Evolutionary conservation across 2,113 vertebrate genomes (phyloP).

Genomic region (Hippoglossus stenolepis): DNA sequence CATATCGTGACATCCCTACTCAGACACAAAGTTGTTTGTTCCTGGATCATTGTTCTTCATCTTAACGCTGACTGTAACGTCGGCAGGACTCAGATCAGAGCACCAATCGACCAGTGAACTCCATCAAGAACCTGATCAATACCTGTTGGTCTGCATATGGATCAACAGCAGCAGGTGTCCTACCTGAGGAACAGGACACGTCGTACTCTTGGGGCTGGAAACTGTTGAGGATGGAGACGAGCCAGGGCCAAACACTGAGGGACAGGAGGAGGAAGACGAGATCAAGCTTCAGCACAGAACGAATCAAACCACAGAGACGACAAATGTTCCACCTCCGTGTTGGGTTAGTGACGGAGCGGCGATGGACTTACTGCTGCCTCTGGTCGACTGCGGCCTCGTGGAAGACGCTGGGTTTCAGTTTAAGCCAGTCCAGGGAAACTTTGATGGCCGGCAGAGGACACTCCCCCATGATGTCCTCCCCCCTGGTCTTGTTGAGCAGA

Average conservation of each 20-base stretch:
- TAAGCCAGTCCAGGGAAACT: slow-evolving; percentile 97
- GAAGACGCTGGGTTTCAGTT: slow-evolving; percentile 90
- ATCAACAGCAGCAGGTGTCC: not conserved
- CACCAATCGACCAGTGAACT: too few species aligned
- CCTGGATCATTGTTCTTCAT: too few species aligned
- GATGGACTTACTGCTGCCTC: slow-evolving; percentile 88
- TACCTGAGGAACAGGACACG: slow-evolving; percentile 88
- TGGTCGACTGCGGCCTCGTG: slow-evolving; percentile 90
- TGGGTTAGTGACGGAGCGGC: too few species aligned
- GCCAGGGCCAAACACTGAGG: slow-evolving; percentile 95
- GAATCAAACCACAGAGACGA: too few species aligned
- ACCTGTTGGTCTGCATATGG: too few species aligned
- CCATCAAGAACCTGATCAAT: too few species aligned
- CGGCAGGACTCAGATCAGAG: too few species aligned
- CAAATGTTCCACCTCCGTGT: too few species aligned
- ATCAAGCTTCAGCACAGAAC: not conserved
- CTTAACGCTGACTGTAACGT: too few species aligned
- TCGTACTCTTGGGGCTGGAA: slow-evolving; percentile 95
- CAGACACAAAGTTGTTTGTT: too few species aligned
- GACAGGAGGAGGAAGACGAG: slow-evolving; percentile 49
- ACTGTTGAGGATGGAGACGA: slow-evolving; percentile 96
- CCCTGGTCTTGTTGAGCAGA: slow-evolving; percentile 89
- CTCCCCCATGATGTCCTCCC: slow-evolving; percentile 89
- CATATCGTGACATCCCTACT: too few species aligned
- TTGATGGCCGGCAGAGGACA: slow-evolving; percentile 97